Percentiles rank a stretch among this genome's conserved stretches.
These are phyloP conservation scores for Brienomyrus longianalis DNA, from an alignment of 2,113 vertebrate genomes.

Conservation along the genomic window DNA sequence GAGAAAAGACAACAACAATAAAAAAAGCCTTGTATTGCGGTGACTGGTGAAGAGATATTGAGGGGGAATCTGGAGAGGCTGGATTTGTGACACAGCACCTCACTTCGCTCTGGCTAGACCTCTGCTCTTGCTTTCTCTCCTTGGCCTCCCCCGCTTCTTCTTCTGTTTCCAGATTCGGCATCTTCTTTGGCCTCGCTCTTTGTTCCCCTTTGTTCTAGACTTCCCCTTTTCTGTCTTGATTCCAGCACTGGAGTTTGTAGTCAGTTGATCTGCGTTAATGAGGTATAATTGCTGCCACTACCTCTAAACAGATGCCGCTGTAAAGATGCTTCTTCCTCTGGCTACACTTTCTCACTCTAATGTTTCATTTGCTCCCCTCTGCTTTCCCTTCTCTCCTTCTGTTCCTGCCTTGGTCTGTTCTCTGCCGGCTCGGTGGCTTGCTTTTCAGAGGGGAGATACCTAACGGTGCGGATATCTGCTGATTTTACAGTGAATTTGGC, in stretches of 20 bases:
- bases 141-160: not conserved
- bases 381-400: slow-evolving; percentile 21
- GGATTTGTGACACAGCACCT: not conserved
- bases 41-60: not conserved
- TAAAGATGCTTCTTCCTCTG: not conserved
- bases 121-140: not conserved
- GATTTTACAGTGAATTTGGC: not conserved
- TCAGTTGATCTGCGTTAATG: slow-evolving; percentile 62
- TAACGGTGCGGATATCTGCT: not conserved
- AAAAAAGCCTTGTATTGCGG: not conserved
- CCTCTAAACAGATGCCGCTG: not conserved
- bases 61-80: not conserved
- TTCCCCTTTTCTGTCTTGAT: slow-evolving; percentile 41
- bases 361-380: slow-evolving; percentile 18
- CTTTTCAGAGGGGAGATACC: not conserved
- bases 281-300: slow-evolving; percentile 59
- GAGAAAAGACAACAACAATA: not conserved
- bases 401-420: not conserved
- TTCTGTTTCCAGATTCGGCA: not conserved
- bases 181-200: not conserved
- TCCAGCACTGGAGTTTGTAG: slow-evolving; percentile 56
- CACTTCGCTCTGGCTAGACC: not conserved
- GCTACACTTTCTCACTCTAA: not conserved
- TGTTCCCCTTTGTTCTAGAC: slow-evolving; percentile 33
- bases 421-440: not conserved